Evolutionary conservation across 2,797 vertebrate species (phyloP).

Genomic region (Pyrrhura leucotis): DNA sequence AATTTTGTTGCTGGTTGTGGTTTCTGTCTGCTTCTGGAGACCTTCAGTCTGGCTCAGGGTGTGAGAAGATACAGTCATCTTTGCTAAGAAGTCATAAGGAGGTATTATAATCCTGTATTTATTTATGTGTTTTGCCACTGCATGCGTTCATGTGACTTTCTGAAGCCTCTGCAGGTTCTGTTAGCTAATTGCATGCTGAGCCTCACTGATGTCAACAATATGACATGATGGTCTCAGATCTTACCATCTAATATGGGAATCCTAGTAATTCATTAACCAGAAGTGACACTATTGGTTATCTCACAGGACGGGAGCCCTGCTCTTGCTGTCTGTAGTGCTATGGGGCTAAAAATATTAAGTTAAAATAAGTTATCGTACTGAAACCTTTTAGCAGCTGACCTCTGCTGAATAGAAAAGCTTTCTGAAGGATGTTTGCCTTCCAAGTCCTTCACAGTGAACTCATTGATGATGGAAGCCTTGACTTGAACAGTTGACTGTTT

Average conservation of each 20-base stretch:
- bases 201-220: not conserved
- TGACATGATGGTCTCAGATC: not conserved
- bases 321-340: not conserved
- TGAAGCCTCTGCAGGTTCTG: not conserved
- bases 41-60: not conserved
- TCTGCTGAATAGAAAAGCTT: not conserved
- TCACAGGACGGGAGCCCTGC: not conserved
- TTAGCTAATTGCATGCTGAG: not conserved
- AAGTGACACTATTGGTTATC: not conserved
- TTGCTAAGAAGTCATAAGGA: not conserved
- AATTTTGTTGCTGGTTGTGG: not conserved
- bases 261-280: not conserved
- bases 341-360: not conserved
- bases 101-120: not conserved
- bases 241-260: not conserved
- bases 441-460: not conserved
- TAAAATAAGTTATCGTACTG: not conserved
- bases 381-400: not conserved
- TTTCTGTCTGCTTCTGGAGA: not conserved
- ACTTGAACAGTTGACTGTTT: conserved; percentile 19
- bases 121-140: not conserved
- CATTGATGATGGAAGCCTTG: not conserved
- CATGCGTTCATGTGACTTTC: not conserved
- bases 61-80: not conserved
- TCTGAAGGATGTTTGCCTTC: conserved; percentile 1